Evolutionary conservation across 2,797 vertebrate species (phyloP).

Genomic region (Menidia menidia): DNA sequence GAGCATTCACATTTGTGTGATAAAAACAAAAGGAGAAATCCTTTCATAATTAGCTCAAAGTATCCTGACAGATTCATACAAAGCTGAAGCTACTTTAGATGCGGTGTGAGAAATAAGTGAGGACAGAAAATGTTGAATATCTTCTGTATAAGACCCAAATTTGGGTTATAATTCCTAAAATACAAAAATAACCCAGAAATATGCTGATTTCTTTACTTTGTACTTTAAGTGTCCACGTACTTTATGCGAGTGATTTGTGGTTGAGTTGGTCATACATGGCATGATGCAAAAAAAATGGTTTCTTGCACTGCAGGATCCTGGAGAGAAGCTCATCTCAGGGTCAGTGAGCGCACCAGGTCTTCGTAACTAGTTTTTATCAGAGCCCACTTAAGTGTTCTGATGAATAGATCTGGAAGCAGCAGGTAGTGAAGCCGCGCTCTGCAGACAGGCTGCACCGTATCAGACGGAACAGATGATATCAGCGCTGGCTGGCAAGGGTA

Average conservation of each 20-base stretch:
- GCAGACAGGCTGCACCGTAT: slow-evolving; percentile 26
- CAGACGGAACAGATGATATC: slow-evolving; percentile 54
- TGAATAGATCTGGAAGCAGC: slow-evolving; percentile 46
- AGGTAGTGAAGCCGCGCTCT: slow-evolving; percentile 32
- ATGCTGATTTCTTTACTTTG: slow-evolving; percentile 17
- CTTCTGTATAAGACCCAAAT: not conserved
- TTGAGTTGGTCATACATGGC: not conserved
- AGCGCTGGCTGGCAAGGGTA: slow-evolving; percentile 47
- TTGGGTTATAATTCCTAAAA: not conserved
- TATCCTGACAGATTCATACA: not conserved
- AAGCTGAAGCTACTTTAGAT: not conserved
- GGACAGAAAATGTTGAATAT: not conserved
- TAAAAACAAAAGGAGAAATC: not conserved
- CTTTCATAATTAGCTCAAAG: slow-evolving; percentile 2
- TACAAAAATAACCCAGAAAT: slow-evolving; percentile 11
- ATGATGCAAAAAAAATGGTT: slow-evolving; percentile 28
- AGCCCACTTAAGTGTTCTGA: slow-evolving; percentile 57
- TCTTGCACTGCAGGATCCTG: slow-evolving; percentile 29
- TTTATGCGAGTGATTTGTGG: slow-evolving; percentile 29
- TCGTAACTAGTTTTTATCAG: not conserved
- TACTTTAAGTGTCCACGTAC: slow-evolving; percentile 7
- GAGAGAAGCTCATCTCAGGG: slow-evolving; percentile 55
- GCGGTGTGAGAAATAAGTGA: not conserved
- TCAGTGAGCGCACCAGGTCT: slow-evolving; percentile 59
- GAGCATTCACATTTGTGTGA: not conserved